Evolutionary conservation across 2,888 invertebrate species (phyloP).

Genomic region (Hylaea fasciaria): DNA sequence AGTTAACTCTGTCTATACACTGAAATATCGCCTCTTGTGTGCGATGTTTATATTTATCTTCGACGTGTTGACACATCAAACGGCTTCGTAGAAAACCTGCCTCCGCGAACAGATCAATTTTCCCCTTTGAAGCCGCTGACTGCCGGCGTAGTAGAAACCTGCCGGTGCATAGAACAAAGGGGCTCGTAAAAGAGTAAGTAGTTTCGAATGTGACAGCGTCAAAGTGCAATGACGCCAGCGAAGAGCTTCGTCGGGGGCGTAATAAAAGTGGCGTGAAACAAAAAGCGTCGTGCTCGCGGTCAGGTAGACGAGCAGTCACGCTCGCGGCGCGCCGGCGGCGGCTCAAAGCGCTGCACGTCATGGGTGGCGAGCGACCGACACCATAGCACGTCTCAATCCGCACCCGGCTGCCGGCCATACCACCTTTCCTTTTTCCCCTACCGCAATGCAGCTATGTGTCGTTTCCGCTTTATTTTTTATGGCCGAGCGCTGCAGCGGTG

Average conservation of each 20-base stretch:
- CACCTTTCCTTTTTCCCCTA: conserved; percentile 83
- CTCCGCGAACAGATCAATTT: conserved; percentile 72
- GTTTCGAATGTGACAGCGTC: conserved; percentile 77
- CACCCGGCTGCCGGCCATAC: conserved; percentile 80
- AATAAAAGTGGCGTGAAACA: conserved; percentile 82
- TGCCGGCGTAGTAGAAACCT: too few relatives aligned
- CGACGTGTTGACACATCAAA: conserved; percentile 72
- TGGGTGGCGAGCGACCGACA: conserved; percentile 84
- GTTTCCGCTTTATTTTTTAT: conserved; percentile 84
- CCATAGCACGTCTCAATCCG: conserved; percentile 85
- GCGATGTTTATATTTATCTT: conserved; percentile 54
- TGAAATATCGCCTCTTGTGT: conserved; percentile 58
- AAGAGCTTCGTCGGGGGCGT: conserved; percentile 72
- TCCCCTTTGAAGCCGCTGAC: conserved; percentile 67
- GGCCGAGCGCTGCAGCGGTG: conserved; percentile 80
- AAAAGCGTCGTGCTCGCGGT: conserved; percentile 67
- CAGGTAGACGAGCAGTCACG: conserved; percentile 50
- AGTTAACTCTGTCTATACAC: conserved; percentile 75
- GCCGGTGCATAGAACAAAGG: conserved; percentile 71
- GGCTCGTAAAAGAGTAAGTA: conserved; percentile 78
- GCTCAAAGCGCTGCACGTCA: conserved; percentile 80
- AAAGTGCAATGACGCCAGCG: conserved; percentile 70
- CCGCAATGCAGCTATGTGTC: conserved; percentile 84
- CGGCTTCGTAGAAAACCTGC: conserved; percentile 57
- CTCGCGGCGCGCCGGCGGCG: conserved; percentile 53